Evolutionary conservation across 1,140 invertebrate genomes (phyloP).

Genomic region (Calosoma granatense): DNA sequence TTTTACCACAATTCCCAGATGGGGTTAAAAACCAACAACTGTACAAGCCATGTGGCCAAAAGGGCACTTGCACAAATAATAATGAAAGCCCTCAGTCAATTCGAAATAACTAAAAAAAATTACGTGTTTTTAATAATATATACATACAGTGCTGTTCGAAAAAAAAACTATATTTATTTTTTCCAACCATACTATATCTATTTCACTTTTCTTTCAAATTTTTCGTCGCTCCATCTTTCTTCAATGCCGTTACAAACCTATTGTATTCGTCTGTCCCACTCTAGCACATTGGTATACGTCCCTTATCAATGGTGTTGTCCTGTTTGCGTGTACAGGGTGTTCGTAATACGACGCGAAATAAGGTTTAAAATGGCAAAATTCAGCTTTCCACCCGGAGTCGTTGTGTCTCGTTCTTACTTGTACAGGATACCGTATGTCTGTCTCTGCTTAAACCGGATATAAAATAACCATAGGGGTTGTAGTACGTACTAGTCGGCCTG

Average conservation of each 20-base stretch:
- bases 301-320: neutral
- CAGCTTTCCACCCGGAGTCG: neutral
- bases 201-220: neutral
- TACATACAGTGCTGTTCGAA: too few species aligned
- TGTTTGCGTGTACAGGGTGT: neutral
- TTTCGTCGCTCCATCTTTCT: neutral
- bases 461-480: constrained; percentile 9
- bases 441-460: constrained; percentile 3
- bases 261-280: neutral
- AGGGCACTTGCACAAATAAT: neutral
- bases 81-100: too few species aligned
- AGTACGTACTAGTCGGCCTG: neutral
- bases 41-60: neutral
- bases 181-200: neutral
- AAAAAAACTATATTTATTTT: neutral
- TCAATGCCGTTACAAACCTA: constrained; percentile 1
- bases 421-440: neutral
- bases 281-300: neutral
- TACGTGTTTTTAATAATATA: too few species aligned
- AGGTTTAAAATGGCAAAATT: neutral
- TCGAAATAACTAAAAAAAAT: too few species aligned
- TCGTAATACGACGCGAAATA: neutral
- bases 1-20: too few species aligned
- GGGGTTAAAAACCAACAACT: neutral
- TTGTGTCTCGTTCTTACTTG: neutral